Percentiles rank a stretch among this genome's conserved stretches.
phyloP scores from a whole-genome alignment of 2,797 vertebrate species.

The Petrocephalus sullivani region DNA sequence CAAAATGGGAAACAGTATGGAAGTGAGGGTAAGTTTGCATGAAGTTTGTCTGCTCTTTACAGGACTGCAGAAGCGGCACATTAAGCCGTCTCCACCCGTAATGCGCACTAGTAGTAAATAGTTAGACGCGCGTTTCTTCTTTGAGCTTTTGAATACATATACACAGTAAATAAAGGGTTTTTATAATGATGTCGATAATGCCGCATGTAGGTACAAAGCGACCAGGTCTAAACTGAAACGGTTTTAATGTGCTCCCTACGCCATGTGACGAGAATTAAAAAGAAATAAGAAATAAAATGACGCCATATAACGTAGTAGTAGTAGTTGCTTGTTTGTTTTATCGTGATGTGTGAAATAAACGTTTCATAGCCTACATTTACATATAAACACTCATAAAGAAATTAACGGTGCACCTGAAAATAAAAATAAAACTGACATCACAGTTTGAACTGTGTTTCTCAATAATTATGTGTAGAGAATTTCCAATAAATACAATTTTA shows the following conservation, averaged over 20 bases:
- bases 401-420: background rate
- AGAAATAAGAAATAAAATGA: background rate
- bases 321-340: background rate
- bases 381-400: background rate
- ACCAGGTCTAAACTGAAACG: background rate
- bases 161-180: background rate
- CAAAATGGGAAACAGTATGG: constrained; percentile 96
- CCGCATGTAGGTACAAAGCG: background rate
- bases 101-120: background rate
- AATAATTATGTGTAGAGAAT: background rate
- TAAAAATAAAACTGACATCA: background rate
- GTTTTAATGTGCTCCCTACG: background rate
- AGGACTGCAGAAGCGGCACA: background rate
- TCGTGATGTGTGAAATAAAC: background rate
- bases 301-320: background rate
- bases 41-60: background rate
- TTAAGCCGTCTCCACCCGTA: background rate
- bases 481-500: background rate
- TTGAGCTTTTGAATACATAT: background rate
- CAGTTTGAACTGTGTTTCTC: background rate
- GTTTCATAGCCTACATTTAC: background rate
- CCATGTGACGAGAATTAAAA: background rate
- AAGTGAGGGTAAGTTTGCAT: constrained; percentile 83
- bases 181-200: background rate
- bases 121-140: background rate